Conservation (phyloP, 2,888 invertebrate species). For the Andrena praecox region DNA sequence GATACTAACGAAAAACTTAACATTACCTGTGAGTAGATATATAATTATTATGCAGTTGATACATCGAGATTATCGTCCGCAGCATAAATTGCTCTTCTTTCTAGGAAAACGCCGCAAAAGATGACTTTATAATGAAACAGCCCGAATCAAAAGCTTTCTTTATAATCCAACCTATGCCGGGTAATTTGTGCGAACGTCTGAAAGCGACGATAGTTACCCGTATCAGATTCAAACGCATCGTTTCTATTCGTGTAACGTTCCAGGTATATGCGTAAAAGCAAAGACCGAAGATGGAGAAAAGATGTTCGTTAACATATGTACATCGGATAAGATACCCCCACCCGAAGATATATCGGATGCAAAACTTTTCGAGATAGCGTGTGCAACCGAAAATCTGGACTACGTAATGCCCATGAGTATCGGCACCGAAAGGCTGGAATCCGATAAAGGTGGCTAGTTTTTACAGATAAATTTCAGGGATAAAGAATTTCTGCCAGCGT, state of each 20-base stretch:
- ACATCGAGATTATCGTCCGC: not conserved
- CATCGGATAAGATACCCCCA: slow-evolving; percentile 91
- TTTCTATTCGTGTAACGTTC: not conserved
- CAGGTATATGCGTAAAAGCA: slow-evolving; percentile 93
- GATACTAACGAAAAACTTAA: slow-evolving; percentile 87
- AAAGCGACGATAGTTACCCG: not conserved
- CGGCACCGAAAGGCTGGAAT: slow-evolving; percentile 91
- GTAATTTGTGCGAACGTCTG: slow-evolving; percentile 83
- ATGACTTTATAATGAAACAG: slow-evolving; percentile 86
- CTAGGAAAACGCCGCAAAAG: slow-evolving; percentile 22
- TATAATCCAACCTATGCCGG: slow-evolving; percentile 89
- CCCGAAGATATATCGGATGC: slow-evolving; percentile 89
- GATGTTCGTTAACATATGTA: slow-evolving; percentile 94
- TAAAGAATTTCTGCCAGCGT: not conserved
- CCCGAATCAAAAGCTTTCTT: slow-evolving; percentile 86
- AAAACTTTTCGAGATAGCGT: slow-evolving; percentile 77
- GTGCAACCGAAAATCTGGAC: slow-evolving; percentile 88
- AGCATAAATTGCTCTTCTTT: not conserved
- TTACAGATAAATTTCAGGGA: not conserved
- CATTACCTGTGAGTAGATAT: slow-evolving; percentile 80
- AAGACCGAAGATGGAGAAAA: slow-evolving; percentile 88
- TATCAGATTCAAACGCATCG: not conserved
- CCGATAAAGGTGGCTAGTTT: slow-evolving; percentile 88
- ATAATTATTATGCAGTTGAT: not conserved
- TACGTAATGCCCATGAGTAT: slow-evolving; percentile 96